These are phyloP conservation scores for Galeruca laticollis DNA, from an alignment of 2,888 invertebrate species.

Conservation along the genomic window DNA sequence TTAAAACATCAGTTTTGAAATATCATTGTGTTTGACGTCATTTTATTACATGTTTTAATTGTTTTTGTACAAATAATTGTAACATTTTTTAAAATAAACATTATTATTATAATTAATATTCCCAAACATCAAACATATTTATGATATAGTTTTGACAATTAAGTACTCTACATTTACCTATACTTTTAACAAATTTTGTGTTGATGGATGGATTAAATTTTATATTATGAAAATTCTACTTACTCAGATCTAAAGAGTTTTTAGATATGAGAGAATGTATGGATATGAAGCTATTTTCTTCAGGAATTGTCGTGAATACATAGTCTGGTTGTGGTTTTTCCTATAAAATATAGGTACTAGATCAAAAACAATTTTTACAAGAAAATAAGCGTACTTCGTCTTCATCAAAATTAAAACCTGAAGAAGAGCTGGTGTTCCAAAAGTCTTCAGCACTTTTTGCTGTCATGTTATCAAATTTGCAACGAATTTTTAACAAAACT, in stretches of 20 bases:
- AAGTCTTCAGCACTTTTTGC: conserved; percentile 73
- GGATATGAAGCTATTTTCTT: conserved; percentile 55
- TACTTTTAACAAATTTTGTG: too few species aligned
- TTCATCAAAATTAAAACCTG: conserved; percentile 83
- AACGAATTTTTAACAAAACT: not conserved
- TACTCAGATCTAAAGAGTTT: conserved; percentile 54
- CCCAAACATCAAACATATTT: too few species aligned
- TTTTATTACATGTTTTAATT: too few species aligned
- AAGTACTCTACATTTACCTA: too few species aligned
- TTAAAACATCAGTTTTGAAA: too few species aligned
- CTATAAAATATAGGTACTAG: conserved; percentile 22
- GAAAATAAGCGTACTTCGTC: conserved; percentile 68
- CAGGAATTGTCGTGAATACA: conserved; percentile 41
- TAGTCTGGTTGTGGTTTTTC: conserved; percentile 29
- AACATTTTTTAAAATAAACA: too few species aligned
- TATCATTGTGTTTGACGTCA: too few species aligned
- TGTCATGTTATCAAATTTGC: conserved; percentile 34
- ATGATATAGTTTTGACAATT: too few species aligned
- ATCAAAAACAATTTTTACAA: conserved; percentile 2
- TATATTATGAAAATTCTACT: conserved; percentile 35
- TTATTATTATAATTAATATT: too few species aligned
- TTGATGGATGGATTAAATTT: not conserved
- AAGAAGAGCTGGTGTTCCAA: conserved; percentile 82
- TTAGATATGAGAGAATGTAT: conserved; percentile 61
- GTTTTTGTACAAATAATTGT: too few species aligned